phyloP scores from a whole-genome alignment of 2,113 vertebrate species.

The Peromyscus polionotus region DNA sequence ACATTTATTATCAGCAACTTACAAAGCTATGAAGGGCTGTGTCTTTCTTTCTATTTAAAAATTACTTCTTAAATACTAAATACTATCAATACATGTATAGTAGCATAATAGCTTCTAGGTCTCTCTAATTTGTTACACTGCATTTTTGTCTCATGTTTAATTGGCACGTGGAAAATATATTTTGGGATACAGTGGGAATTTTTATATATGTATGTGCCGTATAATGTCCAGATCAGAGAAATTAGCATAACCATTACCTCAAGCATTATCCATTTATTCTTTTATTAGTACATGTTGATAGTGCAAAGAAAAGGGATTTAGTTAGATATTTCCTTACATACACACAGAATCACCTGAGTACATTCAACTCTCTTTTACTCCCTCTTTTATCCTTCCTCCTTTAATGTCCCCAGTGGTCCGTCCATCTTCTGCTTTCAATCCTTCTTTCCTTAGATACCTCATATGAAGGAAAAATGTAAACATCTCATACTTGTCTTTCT shows the following conservation, averaged over 20 bases:
- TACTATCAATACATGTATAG: background rate
- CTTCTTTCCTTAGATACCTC: background rate
- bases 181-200: background rate
- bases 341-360: background rate
- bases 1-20: background rate
- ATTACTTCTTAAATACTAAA: background rate
- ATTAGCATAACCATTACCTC: background rate
- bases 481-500: background rate
- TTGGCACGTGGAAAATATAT: background rate
- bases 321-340: background rate
- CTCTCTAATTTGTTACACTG: background rate
- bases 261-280: background rate
- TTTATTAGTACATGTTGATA: background rate
- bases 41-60: slow-evolving; percentile 46
- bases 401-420: background rate
- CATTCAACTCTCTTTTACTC: background rate
- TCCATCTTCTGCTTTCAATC: background rate
- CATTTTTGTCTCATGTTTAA: background rate
- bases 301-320: background rate
- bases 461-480: background rate
- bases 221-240: background rate
- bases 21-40: background rate
- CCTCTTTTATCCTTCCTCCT: background rate
- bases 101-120: background rate
- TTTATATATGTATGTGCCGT: background rate